Evolutionary conservation across 2,888 invertebrate species (phyloP), one percentile per base, ranked within the genome.

Genomic region (Drosophila crucigera): DNA sequence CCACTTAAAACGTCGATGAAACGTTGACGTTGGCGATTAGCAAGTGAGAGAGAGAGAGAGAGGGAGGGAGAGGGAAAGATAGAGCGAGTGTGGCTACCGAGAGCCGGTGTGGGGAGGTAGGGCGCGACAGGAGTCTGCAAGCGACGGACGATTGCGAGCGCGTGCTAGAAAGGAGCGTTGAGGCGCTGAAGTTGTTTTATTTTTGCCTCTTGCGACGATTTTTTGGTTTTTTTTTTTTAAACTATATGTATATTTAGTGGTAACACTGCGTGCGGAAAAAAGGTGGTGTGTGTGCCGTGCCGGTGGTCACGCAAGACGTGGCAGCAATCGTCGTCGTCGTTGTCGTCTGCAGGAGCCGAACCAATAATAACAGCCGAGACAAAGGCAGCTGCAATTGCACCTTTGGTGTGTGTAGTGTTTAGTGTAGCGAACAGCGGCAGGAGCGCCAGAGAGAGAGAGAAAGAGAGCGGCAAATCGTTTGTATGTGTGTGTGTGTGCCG

Each of bases 381-480:
- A 84, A 80, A 83, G 83, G 89, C 88, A 90, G 91, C 91, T 91
- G 91, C 87, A 89, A 86, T 90, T 87, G 86, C 90, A 90, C 89
- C 91, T 89, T 87, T 86, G 73, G 33, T n/a, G 39, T 28, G 39
- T 50, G 11, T 22, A 47, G 25, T 47, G 47, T 16, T 47, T 47
- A 47, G 47, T 47, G 78, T 63, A 25, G 61, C 25, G 60, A 30
- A 39, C 50, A 50, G 58, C 25, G 55, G 31, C 59, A 73, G 65
- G 68, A 67, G 60, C 43, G 66, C 11, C 28, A 54, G 58, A 73
- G 64, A 54, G 67, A 60, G 56, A 39, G 30, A 22, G 39, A 58
- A 49, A 53, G 56, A 72, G 73, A 61, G 62, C 47, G 62, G 47
- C 25, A 16, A 49, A 33, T 30, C 28, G 11, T 35, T 43, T 30